Base-by-base conservation (phyloP, 2,888 invertebrate genomes). In the Eupsilia transversa region DNA sequence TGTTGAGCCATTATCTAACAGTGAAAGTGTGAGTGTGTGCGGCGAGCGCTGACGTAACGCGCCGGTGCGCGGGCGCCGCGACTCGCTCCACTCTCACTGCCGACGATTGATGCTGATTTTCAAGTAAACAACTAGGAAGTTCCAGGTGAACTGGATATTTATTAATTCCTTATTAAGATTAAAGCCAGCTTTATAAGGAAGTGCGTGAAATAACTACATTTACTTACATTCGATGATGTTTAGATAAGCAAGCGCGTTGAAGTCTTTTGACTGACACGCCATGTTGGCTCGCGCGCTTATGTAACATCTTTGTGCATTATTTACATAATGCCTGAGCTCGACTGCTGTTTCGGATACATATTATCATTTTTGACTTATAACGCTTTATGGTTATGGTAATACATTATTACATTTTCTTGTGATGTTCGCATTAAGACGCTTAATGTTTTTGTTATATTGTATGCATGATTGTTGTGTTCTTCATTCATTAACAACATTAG, bases 21-120 rank as follows among this genome's bases (percentile, higher is more conserved):
- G 94, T 95, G 94, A 94, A 95, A 95, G 95, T 95, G 93, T 94
- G 94, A 92, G 93, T 94, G 94, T 96, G 95, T 95, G 95, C 87
- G 92, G 86, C 92, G 94, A 86, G 85, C 89, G 88, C 79, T 96
- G 96, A 95, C 94, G 96, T 93, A 96, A 96, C 85, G 75, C 70
- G 87, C 85, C 88, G 86, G 87, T 88, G 90, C 90, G 90, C 88
- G 74, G 73, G 73, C 80, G 69, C 76, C 52, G 72, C 73, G 72
- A 57, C 85, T 76, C 84, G 87, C 85, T 88, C 89, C 93, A 94
- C 95, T 95, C 95, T 95, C 95, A 93, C 96, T 95, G 89, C 87
- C 89, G 85, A 87, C 90, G 88, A 90, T 89, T 89, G 89, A 92
- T 91, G 91, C 91, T 92, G 92, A 92, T 93, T 90, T 92, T 92